These are phyloP conservation scores for Anniella stebbinsi DNA, from an alignment of 2,797 vertebrate genomes.

Conservation along the genomic window DNA sequence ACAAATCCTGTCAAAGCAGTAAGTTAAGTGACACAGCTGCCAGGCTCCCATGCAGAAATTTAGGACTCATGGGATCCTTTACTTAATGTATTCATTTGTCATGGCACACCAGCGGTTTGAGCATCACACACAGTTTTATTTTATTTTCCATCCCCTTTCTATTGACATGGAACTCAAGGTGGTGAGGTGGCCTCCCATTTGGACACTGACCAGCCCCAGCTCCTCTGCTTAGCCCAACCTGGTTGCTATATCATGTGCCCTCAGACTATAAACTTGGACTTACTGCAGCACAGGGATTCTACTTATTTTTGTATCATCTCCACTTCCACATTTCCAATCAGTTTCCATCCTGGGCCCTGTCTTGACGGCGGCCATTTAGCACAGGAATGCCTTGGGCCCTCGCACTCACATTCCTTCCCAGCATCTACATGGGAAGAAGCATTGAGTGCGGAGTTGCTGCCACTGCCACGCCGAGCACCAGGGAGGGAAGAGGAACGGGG, in stretches of 20 bases:
- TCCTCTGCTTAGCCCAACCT: not conserved
- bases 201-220: not conserved
- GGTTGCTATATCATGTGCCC: not conserved
- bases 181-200: not conserved
- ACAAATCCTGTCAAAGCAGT: not conserved
- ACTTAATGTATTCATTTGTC: not conserved
- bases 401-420: too few relatives aligned
- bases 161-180: not conserved
- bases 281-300: not conserved
- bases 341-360: not conserved
- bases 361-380: too few relatives aligned
- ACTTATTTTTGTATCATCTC: not conserved
- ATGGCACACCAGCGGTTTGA: too few relatives aligned
- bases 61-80: not conserved
- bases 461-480: too few relatives aligned
- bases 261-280: not conserved
- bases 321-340: not conserved
- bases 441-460: too few relatives aligned
- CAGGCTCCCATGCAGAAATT: not conserved
- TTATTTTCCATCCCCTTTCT: too few relatives aligned
- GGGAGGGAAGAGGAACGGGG: too few relatives aligned
- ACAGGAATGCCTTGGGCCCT: too few relatives aligned
- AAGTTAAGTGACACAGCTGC: not conserved
- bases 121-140: too few relatives aligned
- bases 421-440: too few relatives aligned